A percentile compares a stretch with the other conserved stretches of the same genome.
phyloP scores from a whole-genome alignment of 2,888 invertebrate genomes.

The Lissocephala sabroskyi region DNA sequence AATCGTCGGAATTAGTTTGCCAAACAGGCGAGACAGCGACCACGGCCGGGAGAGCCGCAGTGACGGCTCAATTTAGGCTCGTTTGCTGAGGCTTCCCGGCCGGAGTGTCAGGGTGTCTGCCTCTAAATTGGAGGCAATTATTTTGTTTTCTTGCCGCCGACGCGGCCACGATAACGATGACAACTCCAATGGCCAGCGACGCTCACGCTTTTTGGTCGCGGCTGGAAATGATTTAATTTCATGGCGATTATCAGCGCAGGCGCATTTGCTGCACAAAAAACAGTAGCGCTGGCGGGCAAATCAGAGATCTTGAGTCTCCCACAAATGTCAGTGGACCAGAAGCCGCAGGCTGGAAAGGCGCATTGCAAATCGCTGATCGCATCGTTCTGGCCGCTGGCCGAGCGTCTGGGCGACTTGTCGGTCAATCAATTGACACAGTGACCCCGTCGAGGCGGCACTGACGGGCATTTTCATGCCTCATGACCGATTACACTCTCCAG shows the following conservation, averaged over 20 bases:
- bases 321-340: constrained; percentile 2
- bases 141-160: constrained; percentile 39
- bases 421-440: constrained; percentile 57
- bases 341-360: background rate
- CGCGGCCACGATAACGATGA: constrained; percentile 30
- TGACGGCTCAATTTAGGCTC: constrained; percentile 48
- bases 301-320: background rate
- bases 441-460: too few relatives aligned
- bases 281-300: constrained; percentile 16
- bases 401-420: too few relatives aligned
- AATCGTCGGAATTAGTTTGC: constrained; percentile 51
- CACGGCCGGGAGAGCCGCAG: background rate
- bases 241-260: background rate
- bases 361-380: too few relatives aligned
- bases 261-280: background rate
- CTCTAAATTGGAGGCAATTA: constrained; percentile 53
- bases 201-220: background rate
- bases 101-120: constrained; percentile 1
- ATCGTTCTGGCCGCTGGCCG: too few relatives aligned
- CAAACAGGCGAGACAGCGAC: background rate
- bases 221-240: constrained; percentile 27
- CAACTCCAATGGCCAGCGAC: background rate
- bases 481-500: too few relatives aligned
- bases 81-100: background rate
- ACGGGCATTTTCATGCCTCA: too few relatives aligned